Base-by-base conservation (phyloP, 2,888 invertebrate species). In the Mactromeris polynyma region DNA sequence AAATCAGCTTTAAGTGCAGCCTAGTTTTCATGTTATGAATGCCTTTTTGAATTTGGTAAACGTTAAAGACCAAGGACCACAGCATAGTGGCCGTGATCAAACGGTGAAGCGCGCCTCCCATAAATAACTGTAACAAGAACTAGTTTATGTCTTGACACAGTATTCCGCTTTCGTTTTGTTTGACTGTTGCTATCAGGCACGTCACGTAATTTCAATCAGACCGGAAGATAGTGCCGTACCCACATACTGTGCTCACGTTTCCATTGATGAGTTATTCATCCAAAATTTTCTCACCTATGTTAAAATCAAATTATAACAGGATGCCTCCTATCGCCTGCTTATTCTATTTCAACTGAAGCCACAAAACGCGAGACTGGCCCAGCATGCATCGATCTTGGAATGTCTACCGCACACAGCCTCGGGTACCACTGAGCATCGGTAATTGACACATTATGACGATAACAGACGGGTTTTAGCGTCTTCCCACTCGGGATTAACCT, bases 381-480 rank as follows among this genome's bases (percentile, higher is more conserved):
- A 64, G 58, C 58, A 26, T 64, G 58, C 58, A 64, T 64, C 58
- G 58, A 64, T 64, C 58, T 26, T 26, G 58, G 58, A 64, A 64
- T 64, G 58, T 64, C 58, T 64, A 64, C 58, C 58, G 26, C 58
- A 64, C 58, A 64, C 58, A 64, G 58, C 58, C 58, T 26, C 58
- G 58, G 58, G 58, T 64, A 64, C 58, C 58, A 64, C 0, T 64
- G 58, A n/a, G 26, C 26, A 26, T 9, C 58, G n/a, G 58, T 26
- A 64, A 64, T 64, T 64, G 58, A 64, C 58, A n/a, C n/a, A 64
- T 64, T 64, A 64, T 64, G 58, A 64, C 58, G 26, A 64, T 64
- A 64, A 64, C 58, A 64, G 58, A 64, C 58, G n/a, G n/a, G 58
- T 26, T 64, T 64, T 64, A 64, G n/a, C 6, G n/a, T 26, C 11